Evolutionary conservation across 1,140 invertebrate species (phyloP).

Genomic region (Drosophila subpulchrella): DNA sequence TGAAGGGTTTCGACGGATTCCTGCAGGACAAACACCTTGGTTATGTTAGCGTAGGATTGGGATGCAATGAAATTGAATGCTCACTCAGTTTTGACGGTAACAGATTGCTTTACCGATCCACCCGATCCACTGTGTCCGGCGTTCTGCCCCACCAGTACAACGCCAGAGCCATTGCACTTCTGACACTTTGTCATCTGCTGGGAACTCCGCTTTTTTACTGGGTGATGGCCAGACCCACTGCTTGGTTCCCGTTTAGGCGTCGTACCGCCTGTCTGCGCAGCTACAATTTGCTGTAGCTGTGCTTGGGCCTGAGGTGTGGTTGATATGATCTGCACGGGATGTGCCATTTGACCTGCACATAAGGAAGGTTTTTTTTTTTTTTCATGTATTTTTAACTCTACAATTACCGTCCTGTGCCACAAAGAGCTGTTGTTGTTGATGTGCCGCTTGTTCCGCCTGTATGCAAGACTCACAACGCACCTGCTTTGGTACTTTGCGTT

Average conservation of each 20-base stretch:
- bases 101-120: constrained; percentile 60
- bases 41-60: constrained; percentile 35
- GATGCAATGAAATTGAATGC: constrained; percentile 32
- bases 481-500: constrained; percentile 87
- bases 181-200: constrained; percentile 93
- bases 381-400: constrained; percentile 60
- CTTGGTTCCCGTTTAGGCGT: constrained; percentile 65
- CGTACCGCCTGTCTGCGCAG: constrained; percentile 68
- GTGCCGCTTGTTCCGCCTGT: constrained; percentile 85
- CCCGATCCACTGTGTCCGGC: constrained; percentile 41
- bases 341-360: constrained; percentile 66
- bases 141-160: constrained; percentile 90
- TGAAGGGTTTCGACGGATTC: constrained; percentile 89
- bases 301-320: constrained; percentile 76
- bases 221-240: constrained; percentile 87
- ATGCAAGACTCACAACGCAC: constrained; percentile 87
- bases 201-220: constrained; percentile 92
- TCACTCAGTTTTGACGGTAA: constrained; percentile 79
- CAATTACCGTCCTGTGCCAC: constrained; percentile 87
- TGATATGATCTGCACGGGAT: constrained; percentile 79
- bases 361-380: neutral
- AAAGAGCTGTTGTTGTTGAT: constrained; percentile 86
- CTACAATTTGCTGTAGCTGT: constrained; percentile 73
- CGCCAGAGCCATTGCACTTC: constrained; percentile 94
- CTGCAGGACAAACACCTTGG: constrained; percentile 47